These are phyloP conservation scores for Theretra japonica DNA, from an alignment of 2,888 invertebrate genomes.

Conservation along the genomic window DNA sequence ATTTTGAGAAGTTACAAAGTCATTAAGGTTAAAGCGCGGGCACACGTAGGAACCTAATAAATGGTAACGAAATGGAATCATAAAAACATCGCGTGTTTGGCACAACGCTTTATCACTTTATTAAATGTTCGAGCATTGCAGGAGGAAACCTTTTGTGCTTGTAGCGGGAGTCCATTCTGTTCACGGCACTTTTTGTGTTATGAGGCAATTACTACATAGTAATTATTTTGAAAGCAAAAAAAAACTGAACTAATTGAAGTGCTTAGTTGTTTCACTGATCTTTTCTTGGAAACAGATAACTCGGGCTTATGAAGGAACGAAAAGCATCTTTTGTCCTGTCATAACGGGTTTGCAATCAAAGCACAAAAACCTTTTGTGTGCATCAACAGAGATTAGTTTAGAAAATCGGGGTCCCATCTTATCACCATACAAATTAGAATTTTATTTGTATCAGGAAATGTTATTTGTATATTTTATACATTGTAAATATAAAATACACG, in stretches of 20 bases:
- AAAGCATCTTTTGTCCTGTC: not conserved
- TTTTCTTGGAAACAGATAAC: not conserved
- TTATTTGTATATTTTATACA: no score
- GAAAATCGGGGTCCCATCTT: no score
- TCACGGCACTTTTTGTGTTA: slow-evolving; percentile 38
- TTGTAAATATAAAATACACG: no score
- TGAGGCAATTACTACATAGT: not conserved
- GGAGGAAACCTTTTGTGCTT: slow-evolving; percentile 47
- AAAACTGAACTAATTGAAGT: not conserved
- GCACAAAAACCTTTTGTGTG: not conserved
- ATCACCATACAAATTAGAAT: no score
- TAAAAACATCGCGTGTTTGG: slow-evolving; percentile 71
- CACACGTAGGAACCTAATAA: slow-evolving; percentile 54
- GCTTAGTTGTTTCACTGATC: not conserved
- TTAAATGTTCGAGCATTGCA: slow-evolving; percentile 67
- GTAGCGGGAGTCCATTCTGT: slow-evolving; percentile 53
- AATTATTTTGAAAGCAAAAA: not conserved
- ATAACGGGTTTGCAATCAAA: not conserved
- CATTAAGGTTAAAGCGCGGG: slow-evolving; percentile 58
- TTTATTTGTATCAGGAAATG: no score
- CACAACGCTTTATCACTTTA: slow-evolving; percentile 74
- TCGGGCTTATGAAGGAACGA: not conserved
- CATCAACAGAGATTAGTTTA: no score
- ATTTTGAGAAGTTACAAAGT: slow-evolving; percentile 55
- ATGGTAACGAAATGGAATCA: slow-evolving; percentile 61